phyloP scores from a whole-genome alignment of 1,140 invertebrate species.

The Platorchestia sp. region DNA sequence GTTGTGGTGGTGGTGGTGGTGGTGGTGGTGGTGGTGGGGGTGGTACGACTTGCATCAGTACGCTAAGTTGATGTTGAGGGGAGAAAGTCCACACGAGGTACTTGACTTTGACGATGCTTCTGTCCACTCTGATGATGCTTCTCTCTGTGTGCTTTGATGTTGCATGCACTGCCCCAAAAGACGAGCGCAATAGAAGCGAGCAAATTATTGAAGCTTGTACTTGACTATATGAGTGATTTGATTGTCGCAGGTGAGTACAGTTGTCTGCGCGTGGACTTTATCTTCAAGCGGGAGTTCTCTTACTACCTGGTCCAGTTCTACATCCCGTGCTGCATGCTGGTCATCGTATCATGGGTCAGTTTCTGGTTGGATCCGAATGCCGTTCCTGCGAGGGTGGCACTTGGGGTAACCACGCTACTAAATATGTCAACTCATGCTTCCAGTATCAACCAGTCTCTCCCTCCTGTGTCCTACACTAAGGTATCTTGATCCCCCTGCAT shows the following conservation, averaged over 20 bases:
- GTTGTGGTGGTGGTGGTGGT: neutral
- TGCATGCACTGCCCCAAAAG: neutral
- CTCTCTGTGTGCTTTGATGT: conserved; percentile 17
- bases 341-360: conserved; percentile 97
- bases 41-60: neutral
- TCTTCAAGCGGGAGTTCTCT: conserved; percentile 96
- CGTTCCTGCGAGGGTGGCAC: conserved; percentile 91
- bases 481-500: conserved; percentile 74
- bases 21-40: neutral
- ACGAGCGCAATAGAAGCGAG: no score
- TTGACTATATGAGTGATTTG: conserved; percentile 41
- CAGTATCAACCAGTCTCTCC: conserved; percentile 95
- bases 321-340: conserved; percentile 96
- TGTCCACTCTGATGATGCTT: neutral
- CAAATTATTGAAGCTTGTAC: neutral
- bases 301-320: conserved; percentile 98
- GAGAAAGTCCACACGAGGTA: neutral
- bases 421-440: conserved; percentile 98
- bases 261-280: conserved; percentile 93
- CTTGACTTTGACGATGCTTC: neutral
- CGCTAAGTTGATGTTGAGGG: neutral
- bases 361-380: conserved; percentile 98
- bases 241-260: conserved; percentile 88
- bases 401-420: conserved; percentile 95
- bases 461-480: conserved; percentile 96